Percentiles rank a stretch among this genome's conserved stretches.
phyloP scores from a whole-genome alignment of 1,140 invertebrate species.

The Carcinoscorpius rotundicauda region DNA sequence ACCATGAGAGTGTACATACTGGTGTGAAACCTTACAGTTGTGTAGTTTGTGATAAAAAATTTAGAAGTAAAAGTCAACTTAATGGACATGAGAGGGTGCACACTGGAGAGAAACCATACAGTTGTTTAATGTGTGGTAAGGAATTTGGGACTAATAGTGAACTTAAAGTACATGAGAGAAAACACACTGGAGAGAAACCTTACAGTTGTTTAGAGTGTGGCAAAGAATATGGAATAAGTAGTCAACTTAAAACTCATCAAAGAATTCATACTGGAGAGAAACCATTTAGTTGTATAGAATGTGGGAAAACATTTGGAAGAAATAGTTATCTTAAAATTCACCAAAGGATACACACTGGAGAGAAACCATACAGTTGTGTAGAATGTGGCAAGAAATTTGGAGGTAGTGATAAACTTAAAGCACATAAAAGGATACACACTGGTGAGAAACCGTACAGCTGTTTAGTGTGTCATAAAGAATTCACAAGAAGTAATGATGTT shows the following conservation, averaged over 20 bases:
- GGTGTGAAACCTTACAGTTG: slow-evolving; percentile 25
- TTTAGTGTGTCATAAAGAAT: background rate
- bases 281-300: slow-evolving; percentile 36
- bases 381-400: too few species aligned
- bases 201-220: slow-evolving; percentile 38
- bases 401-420: too few species aligned
- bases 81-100: slow-evolving; percentile 34
- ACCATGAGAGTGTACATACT: slow-evolving; percentile 30
- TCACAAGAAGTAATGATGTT: background rate
- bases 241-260: slow-evolving; percentile 42
- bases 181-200: slow-evolving; percentile 34
- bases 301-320: slow-evolving; percentile 39
- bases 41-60: slow-evolving; percentile 34
- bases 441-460: background rate
- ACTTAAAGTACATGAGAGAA: slow-evolving; percentile 35
- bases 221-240: slow-evolving; percentile 41
- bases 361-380: too few species aligned
- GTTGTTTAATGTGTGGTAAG: slow-evolving; percentile 28
- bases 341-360: too few species aligned
- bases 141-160: slow-evolving; percentile 46
- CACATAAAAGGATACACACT: background rate
- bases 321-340: too few species aligned
- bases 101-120: slow-evolving; percentile 25
- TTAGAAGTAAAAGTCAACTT: slow-evolving; percentile 37
- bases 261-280: slow-evolving; percentile 32